Evolutionary conservation across 2,888 invertebrate genomes (phyloP), one percentile per base, ranked within the genome.

Genomic region (Andrena trimmerana): DNA sequence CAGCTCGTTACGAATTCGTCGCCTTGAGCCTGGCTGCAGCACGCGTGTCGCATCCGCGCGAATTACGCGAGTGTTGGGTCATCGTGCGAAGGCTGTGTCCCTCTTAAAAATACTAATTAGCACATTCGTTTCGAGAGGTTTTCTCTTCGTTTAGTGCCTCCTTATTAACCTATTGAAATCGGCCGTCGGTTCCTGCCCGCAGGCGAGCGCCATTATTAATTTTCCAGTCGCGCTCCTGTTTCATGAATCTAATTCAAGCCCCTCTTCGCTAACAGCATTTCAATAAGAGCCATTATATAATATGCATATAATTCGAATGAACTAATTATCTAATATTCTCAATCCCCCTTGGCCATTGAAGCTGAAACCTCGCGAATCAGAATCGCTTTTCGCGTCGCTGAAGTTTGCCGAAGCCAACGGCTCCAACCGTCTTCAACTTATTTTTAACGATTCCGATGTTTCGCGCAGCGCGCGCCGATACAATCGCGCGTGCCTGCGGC

Each of bases 1-100:
- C 90, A 90, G 78, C 86, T 86, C 88, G 86, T 90, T 87, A 88
- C 86, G 87, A 84, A 88, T 90, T 81, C 85, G 83, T 74, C 71
- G 79, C 33, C 73, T 57, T 71, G 57, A 50, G 62, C 62, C 42
- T 42, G 71, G 48, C 24, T 60, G 81, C 60, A 67, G 54, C 36
- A 33, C 69, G 54, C 59, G 60, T 5, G 79, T 71, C 69, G 78
- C 65, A 70, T 54, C 52, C 50, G 60, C 27, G 48, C 24, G 33
- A 59, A 63, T 50, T 33, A 59, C 74, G 36, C 42, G 73, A 73
- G 13, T n/a, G 66, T 82, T 86, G 72, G 88, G 88, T 90, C 85
- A 90, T 82, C 81, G 85, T 89, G 90, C 83, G 86, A 90, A 90
- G 90, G 90, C 79, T 89, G 79, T 62, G 42, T 16, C 31, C 24